Evolutionary conservation across 2,888 invertebrate species (phyloP), one percentile per base, ranked within the genome.

Genomic region (Agapostemon virescens): DNA sequence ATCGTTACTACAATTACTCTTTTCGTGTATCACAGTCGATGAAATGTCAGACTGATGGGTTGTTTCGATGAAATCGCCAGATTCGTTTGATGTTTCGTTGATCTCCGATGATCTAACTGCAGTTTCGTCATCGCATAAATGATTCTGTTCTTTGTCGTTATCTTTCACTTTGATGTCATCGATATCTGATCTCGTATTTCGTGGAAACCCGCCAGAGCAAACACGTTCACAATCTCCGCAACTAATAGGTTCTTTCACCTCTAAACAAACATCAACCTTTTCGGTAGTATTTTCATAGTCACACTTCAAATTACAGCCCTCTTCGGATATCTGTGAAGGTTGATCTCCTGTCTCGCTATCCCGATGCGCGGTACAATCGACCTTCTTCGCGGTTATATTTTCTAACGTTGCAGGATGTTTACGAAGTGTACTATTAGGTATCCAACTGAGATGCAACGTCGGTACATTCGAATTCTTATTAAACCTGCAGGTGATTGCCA

Each of bases 371-470:
- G 23, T 33, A 2, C 61, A 52, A 89, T 91, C 91, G 91, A 93
- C 83, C 90, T 93, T 89, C 9, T 84, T 85, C 1, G 61, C 84
- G 42, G 74, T 88, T 6, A 85, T 93, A 68, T 95, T 95, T 89
- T 96, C 95, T 55, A 96, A 93, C 9, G 96, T 95, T 23, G 95
- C 95, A 23, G 98, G 97, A 90, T 98, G 97, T 93, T 96, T 97
- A 83, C 97, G 95, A 55, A 98, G 93, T 0, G 98, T 97, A 2
- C 96, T 95, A 92, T 98, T 98, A 0, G 98, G 98, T 86, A 98
- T 98, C 98, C 98, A 98, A 81, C 98, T 98, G 3, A 98, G 94
- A 85, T 98, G 96, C 17, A 98, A 93, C 0, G 98, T 98, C 85
- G 97, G 95, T 92, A 96, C 93, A 89, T 95, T 96, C 0, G 95